Evolutionary conservation across 2,797 vertebrate genomes (phyloP).

Genomic region (Anguilla megastoma): DNA sequence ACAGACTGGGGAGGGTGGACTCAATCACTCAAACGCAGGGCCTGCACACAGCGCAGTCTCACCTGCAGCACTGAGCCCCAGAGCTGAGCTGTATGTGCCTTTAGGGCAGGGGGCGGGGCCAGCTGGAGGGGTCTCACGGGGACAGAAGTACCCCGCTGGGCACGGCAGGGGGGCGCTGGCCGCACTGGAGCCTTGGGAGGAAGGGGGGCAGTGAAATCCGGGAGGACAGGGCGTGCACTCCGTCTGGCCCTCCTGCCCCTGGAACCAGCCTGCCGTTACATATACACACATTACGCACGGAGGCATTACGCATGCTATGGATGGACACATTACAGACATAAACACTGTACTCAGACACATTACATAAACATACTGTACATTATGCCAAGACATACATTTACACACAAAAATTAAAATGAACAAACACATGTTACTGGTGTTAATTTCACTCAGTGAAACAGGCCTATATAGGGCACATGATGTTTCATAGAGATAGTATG

Average conservation of each 20-base stretch:
- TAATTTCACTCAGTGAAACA: background rate
- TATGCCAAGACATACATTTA: background rate
- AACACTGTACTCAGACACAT: background rate
- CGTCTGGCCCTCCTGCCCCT: conserved; percentile 70
- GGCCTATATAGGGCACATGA: background rate
- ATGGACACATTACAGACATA: background rate
- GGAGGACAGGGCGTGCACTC: conserved; percentile 72
- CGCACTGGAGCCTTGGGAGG: conserved; percentile 53
- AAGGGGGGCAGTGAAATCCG: conserved; percentile 68
- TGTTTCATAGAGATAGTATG: background rate
- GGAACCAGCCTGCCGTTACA: conserved; percentile 70
- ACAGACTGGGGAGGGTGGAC: background rate
- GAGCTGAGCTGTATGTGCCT: conserved; percentile 78
- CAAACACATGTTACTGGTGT: background rate
- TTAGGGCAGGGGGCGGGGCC: conserved; percentile 79
- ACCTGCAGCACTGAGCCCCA: conserved; percentile 72
- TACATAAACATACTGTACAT: background rate
- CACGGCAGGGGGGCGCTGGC: conserved; percentile 65
- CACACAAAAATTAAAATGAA: background rate
- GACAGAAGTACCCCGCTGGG: conserved; percentile 81
- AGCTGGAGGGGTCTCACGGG: conserved; percentile 66
- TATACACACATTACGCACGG: background rate
- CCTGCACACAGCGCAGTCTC: background rate
- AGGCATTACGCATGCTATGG: background rate
- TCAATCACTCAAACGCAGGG: background rate